These are phyloP conservation scores for Aplysia californica DNA, from an alignment of 1,140 invertebrate species.

Conservation along the genomic window DNA sequence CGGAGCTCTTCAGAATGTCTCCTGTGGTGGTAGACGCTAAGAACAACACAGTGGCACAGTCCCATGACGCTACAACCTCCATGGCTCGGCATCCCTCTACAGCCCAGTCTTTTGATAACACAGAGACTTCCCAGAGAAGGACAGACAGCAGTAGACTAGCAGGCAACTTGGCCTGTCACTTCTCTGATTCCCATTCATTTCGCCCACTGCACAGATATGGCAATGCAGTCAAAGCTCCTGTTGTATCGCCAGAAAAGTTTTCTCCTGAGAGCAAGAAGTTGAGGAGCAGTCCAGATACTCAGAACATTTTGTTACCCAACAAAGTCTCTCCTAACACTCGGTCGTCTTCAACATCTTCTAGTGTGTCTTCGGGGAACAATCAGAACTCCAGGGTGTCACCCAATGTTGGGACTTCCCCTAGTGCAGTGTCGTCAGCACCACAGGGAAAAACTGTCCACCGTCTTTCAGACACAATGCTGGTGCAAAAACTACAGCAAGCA, in stretches of 20 bases:
- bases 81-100: not conserved
- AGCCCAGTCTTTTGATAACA: not conserved
- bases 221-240: slow-evolving; percentile 3
- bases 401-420: too few relatives aligned
- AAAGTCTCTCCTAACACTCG: not conserved
- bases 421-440: too few relatives aligned
- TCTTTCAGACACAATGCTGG: not conserved
- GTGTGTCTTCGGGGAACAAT: slow-evolving; percentile 7
- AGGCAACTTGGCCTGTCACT: not conserved
- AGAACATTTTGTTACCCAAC: not conserved
- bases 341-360: not conserved
- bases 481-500: not conserved
- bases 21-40: slow-evolving; percentile 31
- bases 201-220: not conserved
- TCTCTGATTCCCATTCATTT: not conserved
- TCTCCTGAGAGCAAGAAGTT: slow-evolving; percentile 12
- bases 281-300: not conserved
- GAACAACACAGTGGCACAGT: not conserved
- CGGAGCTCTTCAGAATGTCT: slow-evolving; percentile 38
- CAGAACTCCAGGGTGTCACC: too few relatives aligned
- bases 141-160: not conserved
- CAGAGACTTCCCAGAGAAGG: not conserved
- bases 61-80: not conserved
- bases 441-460: too few relatives aligned
- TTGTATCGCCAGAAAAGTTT: slow-evolving; percentile 28